These are phyloP conservation scores for Actinemys pallida DNA, from an alignment of 2,113 vertebrate genomes.

Conservation along the genomic window DNA sequence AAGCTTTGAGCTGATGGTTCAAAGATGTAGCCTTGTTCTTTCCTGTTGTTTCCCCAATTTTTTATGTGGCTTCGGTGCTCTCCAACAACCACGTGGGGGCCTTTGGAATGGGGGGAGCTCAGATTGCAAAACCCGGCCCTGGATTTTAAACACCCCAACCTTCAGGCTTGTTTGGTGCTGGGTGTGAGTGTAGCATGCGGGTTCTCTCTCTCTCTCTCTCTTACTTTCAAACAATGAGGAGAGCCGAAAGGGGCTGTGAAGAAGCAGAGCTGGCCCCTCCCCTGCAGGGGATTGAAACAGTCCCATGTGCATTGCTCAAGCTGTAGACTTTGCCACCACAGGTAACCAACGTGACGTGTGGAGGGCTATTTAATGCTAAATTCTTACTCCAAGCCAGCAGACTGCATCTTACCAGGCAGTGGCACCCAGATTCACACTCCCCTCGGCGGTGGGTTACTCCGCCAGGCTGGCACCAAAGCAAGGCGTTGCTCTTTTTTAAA, in stretches of 20 bases:
- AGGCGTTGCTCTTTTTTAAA: neutral
- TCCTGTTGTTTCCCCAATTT: neutral
- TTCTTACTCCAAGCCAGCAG: neutral
- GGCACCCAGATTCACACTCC: neutral
- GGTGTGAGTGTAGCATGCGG: neutral
- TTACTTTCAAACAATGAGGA: neutral
- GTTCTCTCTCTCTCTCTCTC: too few species aligned
- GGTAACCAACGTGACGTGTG: neutral
- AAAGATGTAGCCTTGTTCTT: neutral
- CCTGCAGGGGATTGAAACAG: neutral
- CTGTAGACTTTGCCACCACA: neutral
- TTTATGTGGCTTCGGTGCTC: neutral
- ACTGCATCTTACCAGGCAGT: neutral
- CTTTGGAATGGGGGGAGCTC: too few species aligned
- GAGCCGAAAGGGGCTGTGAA: neutral
- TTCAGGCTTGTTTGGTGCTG: neutral
- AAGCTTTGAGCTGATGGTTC: neutral
- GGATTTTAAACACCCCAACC: neutral
- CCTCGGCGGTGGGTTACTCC: neutral
- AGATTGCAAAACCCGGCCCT: too few species aligned
- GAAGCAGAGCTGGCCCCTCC: neutral
- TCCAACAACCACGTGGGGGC: too few species aligned
- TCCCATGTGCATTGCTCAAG: neutral
- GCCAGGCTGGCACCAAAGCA: neutral
- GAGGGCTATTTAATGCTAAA: neutral